Evolutionary conservation across 1,140 invertebrate genomes (phyloP).

Genomic region (Geopemphigus sp.): DNA sequence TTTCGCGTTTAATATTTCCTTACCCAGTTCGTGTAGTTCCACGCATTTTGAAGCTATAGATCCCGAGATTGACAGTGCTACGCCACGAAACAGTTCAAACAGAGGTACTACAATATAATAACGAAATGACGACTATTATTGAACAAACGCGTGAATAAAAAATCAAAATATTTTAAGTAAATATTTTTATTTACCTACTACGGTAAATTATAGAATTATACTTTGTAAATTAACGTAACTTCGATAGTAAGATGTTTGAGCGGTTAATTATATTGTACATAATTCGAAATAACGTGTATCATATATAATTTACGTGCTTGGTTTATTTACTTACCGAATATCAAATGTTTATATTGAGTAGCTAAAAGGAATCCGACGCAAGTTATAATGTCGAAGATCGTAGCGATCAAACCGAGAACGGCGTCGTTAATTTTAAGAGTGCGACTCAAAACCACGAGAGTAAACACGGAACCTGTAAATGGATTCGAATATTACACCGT

Average conservation of each 20-base stretch:
- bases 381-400: conserved; percentile 50
- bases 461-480: conserved; percentile 51
- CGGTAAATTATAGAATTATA: too few relatives aligned
- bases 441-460: conserved; percentile 50
- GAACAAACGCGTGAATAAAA: too few relatives aligned
- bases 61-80: conserved; percentile 43
- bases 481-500: too few relatives aligned
- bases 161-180: too few relatives aligned
- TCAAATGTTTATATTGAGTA: conserved; percentile 48
- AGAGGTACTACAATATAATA: conserved; percentile 39
- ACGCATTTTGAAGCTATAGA: conserved; percentile 52
- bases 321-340: conserved; percentile 49
- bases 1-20: conserved; percentile 27
- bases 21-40: conserved; percentile 49
- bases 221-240: too few relatives aligned
- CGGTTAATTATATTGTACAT: not conserved
- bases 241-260: too few relatives aligned
- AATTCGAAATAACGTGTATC: too few relatives aligned
- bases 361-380: conserved; percentile 48
- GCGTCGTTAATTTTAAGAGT: conserved; percentile 51
- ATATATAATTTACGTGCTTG: too few relatives aligned
- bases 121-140: too few relatives aligned
- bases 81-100: conserved; percentile 51
- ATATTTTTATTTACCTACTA: too few relatives aligned
- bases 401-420: conserved; percentile 51